These are phyloP conservation scores for Apamea anceps DNA, from an alignment of 2,888 invertebrate genomes.

Conservation along the genomic window DNA sequence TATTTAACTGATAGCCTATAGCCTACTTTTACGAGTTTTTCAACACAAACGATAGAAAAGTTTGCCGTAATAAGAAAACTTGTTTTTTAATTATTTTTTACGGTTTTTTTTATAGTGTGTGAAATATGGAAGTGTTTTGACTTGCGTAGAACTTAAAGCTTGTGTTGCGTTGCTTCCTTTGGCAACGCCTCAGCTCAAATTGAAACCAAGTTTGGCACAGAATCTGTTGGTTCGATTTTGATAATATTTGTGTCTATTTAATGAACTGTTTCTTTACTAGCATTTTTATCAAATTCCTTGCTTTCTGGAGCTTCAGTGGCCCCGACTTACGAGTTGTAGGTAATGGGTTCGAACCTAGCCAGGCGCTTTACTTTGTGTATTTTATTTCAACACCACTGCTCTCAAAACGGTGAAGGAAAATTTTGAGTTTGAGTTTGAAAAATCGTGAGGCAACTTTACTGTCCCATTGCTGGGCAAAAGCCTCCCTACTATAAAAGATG, in stretches of 20 bases:
- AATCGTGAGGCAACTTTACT: background rate
- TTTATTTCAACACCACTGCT: background rate
- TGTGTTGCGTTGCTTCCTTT: background rate
- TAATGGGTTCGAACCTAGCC: background rate
- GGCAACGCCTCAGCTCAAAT: slow-evolving; percentile 30
- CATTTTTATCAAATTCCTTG: background rate
- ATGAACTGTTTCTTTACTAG: background rate
- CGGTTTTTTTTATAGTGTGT: background rate
- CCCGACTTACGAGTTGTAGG: background rate
- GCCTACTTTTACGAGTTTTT: slow-evolving; percentile 39
- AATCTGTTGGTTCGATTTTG: slow-evolving; percentile 25
- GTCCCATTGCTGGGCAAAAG: too few relatives aligned
- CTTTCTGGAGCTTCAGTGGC: background rate
- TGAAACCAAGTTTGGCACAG: slow-evolving; percentile 40
- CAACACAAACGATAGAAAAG: background rate
- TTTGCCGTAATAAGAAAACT: slow-evolving; percentile 6
- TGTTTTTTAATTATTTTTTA: slow-evolving; percentile 6
- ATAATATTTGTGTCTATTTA: background rate
- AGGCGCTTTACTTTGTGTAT: background rate
- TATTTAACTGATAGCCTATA: slow-evolving; percentile 50
- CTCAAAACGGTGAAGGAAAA: background rate
- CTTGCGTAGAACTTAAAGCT: background rate
- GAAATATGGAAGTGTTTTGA: background rate
- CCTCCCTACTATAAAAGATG: too few relatives aligned
- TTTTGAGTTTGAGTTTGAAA: too few relatives aligned